Conservation (phyloP, 2,888 invertebrate genomes). For the Spisula solida region DNA sequence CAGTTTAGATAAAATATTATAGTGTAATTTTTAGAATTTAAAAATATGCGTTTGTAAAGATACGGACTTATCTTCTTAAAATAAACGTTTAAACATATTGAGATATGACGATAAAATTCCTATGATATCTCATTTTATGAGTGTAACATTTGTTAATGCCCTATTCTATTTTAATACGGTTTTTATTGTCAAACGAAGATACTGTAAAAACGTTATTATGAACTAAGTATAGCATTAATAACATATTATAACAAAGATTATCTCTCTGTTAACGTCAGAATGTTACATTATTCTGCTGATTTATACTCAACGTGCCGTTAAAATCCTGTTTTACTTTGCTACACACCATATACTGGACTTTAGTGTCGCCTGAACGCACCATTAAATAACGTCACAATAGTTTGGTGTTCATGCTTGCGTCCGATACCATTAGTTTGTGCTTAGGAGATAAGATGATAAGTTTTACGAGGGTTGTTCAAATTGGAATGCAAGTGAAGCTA, state of each 20-base stretch:
- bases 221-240: conserved; percentile 5
- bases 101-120: background rate
- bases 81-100: background rate
- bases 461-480: no score
- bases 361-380: background rate
- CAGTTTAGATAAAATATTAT: no score
- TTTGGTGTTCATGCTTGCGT: no score
- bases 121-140: conserved; percentile 3
- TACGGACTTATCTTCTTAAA: background rate
- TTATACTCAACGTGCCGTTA: conserved; percentile 32
- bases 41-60: no score
- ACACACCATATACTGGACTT: conserved; percentile 22
- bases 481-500: no score
- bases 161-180: background rate
- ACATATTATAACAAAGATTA: conserved; percentile 22
- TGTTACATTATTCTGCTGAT: conserved; percentile 22
- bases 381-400: background rate
- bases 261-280: conserved; percentile 26
- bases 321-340: background rate
- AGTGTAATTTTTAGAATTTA: no score
- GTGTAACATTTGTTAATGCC: background rate
- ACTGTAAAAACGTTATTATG: conserved; percentile 11
- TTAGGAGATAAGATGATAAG: no score
- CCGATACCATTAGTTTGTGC: no score
- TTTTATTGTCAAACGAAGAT: conserved; percentile 11